These are phyloP conservation scores for Typhlichthys eigenmanni DNA, from an alignment of 2,797 vertebrate genomes.

Conservation along the genomic window DNA sequence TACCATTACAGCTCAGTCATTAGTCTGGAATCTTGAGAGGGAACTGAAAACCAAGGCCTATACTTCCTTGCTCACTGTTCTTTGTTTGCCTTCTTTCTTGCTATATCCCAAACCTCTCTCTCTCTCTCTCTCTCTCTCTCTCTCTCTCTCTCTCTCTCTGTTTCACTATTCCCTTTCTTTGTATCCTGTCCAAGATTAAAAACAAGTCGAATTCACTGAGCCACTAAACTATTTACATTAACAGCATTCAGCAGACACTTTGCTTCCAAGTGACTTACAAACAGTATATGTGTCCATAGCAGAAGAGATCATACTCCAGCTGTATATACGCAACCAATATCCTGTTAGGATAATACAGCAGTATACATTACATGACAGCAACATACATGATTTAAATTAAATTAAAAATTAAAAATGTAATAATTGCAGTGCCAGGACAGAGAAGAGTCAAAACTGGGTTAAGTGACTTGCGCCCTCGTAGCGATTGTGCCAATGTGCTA, in stretches of 20 bases:
- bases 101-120: slow-evolving; percentile 30
- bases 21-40: slow-evolving; percentile 77
- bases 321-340: too few relatives aligned
- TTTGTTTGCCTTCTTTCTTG: slow-evolving; percentile 21
- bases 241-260: neutral
- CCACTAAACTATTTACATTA: slow-evolving; percentile 21
- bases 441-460: too few relatives aligned
- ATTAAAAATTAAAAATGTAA: too few relatives aligned
- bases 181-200: slow-evolving; percentile 5
- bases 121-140: slow-evolving; percentile 21
- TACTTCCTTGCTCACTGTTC: slow-evolving; percentile 48
- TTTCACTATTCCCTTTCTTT: slow-evolving; percentile 1
- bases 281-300: too few relatives aligned
- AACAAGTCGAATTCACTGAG: slow-evolving; percentile 39
- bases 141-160: slow-evolving; percentile 12
- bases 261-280: too few relatives aligned
- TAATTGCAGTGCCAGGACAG: too few relatives aligned
- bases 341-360: too few relatives aligned
- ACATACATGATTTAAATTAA: too few relatives aligned
- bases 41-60: slow-evolving; percentile 58
- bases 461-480: too few relatives aligned
- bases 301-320: too few relatives aligned
- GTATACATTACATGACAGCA: too few relatives aligned
- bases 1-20: slow-evolving; percentile 75
- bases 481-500: too few relatives aligned